Base-by-base conservation (phyloP, 2,113 vertebrate genomes). In the Raja brachyura region DNA sequence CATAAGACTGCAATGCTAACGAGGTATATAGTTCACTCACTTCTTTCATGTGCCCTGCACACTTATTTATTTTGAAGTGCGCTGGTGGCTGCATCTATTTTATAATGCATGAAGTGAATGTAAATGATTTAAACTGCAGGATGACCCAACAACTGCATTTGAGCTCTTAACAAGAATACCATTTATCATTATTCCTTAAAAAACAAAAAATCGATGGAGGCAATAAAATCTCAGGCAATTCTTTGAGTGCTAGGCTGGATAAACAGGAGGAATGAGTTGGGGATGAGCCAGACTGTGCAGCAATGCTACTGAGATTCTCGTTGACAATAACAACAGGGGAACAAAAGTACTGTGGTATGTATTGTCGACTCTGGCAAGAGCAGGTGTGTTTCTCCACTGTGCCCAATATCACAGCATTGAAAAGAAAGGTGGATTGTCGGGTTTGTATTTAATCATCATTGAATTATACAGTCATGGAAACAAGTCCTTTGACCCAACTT, bases 101-200 rank as follows among this genome's bases (percentile, higher is more conserved):
- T 74, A 73, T 92, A 92, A 74, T 54, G 90, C 33, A 92, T 54
- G 39, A 92, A 92, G 66, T 25, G 61, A 54, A 54, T 54, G 59
- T 22, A 70, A 92, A 73, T 92, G 33, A 92, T 92, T 92, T 74
- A 73, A 48, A 16, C 16, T 92, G 39, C 39, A 25, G 39, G 33
- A 22, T 92, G 4, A 73, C 11, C 20, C 68, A 92, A 28, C 68
- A 74, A 74, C 66, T 88, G n/a, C 61, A 18, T 63, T 63, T 3
- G 83, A 14, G 56, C 59, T n/a, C n/a, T 63, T 66, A 28, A 63
- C 28, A 63, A n/a, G 5, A 61, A 31, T 31, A 20, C 28, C 83
- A 88, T 31, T 63, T 16, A 18, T 88, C 59, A 88, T 2, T 14
- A 6, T n/a, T 33, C 59, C 83, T 88, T 14, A 33, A 31, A 31